Evolutionary conservation across 2,888 invertebrate species (phyloP).

Genomic region (Lithodes maja): DNA sequence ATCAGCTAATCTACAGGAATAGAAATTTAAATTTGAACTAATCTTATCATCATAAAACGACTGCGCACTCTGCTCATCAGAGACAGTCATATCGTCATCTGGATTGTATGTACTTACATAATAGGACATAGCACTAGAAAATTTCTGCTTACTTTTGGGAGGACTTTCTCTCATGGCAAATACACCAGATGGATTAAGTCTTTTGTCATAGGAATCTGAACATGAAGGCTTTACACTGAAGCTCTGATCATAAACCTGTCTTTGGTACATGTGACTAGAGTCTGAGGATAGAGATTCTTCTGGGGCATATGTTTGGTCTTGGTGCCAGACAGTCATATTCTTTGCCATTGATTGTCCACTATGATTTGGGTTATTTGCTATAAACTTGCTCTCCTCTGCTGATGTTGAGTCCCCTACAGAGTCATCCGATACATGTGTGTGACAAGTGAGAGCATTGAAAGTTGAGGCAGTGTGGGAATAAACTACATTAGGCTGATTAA

Average conservation of each 20-base stretch:
- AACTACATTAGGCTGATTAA: constrained; percentile 37
- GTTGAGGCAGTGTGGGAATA: constrained; percentile 39
- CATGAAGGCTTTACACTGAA: constrained; percentile 43
- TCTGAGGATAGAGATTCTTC: constrained; percentile 60
- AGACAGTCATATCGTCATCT: constrained; percentile 56
- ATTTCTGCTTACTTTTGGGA: constrained; percentile 34
- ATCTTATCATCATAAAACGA: constrained; percentile 62
- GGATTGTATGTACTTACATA: constrained; percentile 61
- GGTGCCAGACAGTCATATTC: constrained; percentile 51
- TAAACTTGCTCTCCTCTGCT: constrained; percentile 47
- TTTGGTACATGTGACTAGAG: constrained; percentile 59
- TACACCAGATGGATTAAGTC: constrained; percentile 31
- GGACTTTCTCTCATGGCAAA: constrained; percentile 51
- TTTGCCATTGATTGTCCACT: constrained; percentile 36
- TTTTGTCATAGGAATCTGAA: constrained; percentile 40
- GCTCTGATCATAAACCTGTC: constrained; percentile 55
- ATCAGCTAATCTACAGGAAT: constrained; percentile 47
- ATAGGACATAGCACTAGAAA: constrained; percentile 58
- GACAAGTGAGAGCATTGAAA: constrained; percentile 23
- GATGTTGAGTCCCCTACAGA: constrained; percentile 39
- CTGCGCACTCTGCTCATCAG: constrained; percentile 60
- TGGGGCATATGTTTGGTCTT: constrained; percentile 39
- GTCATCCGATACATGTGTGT: constrained; percentile 48
- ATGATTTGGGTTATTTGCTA: constrained; percentile 40
- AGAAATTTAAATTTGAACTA: constrained; percentile 49